Evolutionary conservation across 1,140 invertebrate species (phyloP).

Genomic region (Dendrolimus punctatus): DNA sequence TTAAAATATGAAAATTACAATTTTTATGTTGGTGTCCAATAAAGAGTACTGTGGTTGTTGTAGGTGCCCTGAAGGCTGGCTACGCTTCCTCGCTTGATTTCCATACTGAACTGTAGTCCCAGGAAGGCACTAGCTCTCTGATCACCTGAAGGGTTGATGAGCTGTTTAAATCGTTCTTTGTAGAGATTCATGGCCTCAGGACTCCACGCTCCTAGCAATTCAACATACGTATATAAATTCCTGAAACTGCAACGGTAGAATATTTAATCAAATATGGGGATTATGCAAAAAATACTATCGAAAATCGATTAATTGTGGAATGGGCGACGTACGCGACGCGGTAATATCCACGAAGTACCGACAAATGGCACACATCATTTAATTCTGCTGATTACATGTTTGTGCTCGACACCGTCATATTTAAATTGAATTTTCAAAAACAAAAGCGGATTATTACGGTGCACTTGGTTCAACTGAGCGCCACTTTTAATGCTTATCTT

Average conservation of each 20-base stretch:
- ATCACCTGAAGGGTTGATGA: too few species aligned
- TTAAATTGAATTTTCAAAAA: slow-evolving; percentile 65
- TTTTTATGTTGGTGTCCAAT: too few species aligned
- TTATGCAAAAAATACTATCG: slow-evolving; percentile 36
- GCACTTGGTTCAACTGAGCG: slow-evolving; percentile 20
- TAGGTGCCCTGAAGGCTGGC: too few species aligned
- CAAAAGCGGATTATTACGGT: slow-evolving; percentile 44
- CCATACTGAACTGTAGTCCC: too few species aligned
- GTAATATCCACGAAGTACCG: slow-evolving; percentile 30
- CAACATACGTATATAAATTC: too few species aligned
- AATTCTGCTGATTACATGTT: slow-evolving; percentile 65
- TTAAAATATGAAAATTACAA: too few species aligned
- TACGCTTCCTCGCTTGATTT: too few species aligned
- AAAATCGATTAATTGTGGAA: slow-evolving; percentile 60
- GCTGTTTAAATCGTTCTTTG: too few species aligned
- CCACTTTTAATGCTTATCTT: slow-evolving; percentile 26
- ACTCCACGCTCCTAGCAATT: too few species aligned
- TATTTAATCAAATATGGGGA: background rate
- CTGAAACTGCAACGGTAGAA: background rate
- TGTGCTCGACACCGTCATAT: slow-evolving; percentile 55
- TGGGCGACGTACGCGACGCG: slow-evolving; percentile 28
- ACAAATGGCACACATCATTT: slow-evolving; percentile 58
- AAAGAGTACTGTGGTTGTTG: too few species aligned
- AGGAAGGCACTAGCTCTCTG: too few species aligned
- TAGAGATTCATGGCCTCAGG: too few species aligned